Percentiles rank a stretch among this genome's conserved stretches.
phyloP scores from a whole-genome alignment of 2,113 vertebrate genomes.

The Porphyrio hochstetteri region DNA sequence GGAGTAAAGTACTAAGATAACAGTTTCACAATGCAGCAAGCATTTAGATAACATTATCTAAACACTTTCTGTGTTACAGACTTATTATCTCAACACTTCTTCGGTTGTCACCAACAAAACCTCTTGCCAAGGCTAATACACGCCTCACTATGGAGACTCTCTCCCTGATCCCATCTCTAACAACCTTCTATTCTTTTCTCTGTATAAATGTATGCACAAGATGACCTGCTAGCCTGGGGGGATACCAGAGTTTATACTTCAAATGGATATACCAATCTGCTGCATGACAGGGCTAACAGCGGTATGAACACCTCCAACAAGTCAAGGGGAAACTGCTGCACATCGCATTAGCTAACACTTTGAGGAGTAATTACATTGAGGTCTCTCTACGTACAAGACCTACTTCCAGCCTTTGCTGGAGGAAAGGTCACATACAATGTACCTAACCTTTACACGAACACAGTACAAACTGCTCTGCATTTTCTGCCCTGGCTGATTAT shows the following conservation, averaged over 20 bases:
- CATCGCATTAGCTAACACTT: not conserved
- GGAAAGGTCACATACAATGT: not conserved
- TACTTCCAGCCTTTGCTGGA: not conserved
- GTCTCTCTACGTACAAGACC: not conserved
- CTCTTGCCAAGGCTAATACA: constrained; percentile 48
- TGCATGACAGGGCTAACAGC: not conserved
- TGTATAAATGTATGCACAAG: not conserved
- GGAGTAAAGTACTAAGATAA: constrained; percentile 50
- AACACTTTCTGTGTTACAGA: constrained; percentile 37
- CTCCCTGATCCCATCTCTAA: constrained; percentile 5
- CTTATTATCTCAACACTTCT: constrained; percentile 48
- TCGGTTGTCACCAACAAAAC: constrained; percentile 51
- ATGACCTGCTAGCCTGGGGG: not conserved
- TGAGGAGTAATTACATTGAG: not conserved
- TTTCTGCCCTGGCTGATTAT: not conserved
- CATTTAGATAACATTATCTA: constrained; percentile 59
- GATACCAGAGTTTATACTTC: not conserved
- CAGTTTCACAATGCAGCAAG: constrained; percentile 51
- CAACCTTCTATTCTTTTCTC: not conserved
- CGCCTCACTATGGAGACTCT: not conserved
- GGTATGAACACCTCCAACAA: not conserved
- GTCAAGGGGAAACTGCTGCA: not conserved
- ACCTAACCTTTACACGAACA: not conserved
- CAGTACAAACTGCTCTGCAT: not conserved
- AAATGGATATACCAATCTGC: not conserved